Conservation (phyloP, 2,797 vertebrate species). For the Alcedo quadribrachys region DNA sequence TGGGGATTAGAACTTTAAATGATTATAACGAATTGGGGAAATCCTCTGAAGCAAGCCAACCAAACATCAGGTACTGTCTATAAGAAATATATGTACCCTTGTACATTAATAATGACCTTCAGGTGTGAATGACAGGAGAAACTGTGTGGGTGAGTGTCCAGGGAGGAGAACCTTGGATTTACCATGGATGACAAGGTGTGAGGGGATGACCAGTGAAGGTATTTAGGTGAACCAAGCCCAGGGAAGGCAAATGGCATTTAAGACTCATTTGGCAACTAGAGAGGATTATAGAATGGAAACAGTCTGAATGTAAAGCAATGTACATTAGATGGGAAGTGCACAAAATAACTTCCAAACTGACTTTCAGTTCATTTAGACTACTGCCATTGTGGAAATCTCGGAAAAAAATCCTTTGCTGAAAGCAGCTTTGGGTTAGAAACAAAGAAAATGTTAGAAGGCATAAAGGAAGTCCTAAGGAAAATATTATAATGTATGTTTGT, state of each 20-base stretch:
- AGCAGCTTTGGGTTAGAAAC: neutral
- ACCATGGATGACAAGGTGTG: neutral
- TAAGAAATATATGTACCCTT: rapidly evolving
- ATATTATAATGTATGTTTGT: neutral
- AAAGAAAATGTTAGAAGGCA: neutral
- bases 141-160: neutral
- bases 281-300: neutral
- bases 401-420: neutral
- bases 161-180: neutral
- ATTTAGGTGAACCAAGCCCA: neutral
- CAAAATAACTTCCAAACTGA: neutral
- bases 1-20: neutral
- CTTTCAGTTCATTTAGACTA: neutral
- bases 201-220: neutral
- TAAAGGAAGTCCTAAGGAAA: neutral
- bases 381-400: neutral
- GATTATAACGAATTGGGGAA: neutral
- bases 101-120: neutral
- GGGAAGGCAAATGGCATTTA: neutral
- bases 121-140: neutral
- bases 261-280: neutral
- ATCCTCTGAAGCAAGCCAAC: neutral
- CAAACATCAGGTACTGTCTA: neutral
- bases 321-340: neutral
- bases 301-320: neutral